Base-by-base conservation (phyloP, 2,113 vertebrate species). In the Heterotis niloticus region DNA sequence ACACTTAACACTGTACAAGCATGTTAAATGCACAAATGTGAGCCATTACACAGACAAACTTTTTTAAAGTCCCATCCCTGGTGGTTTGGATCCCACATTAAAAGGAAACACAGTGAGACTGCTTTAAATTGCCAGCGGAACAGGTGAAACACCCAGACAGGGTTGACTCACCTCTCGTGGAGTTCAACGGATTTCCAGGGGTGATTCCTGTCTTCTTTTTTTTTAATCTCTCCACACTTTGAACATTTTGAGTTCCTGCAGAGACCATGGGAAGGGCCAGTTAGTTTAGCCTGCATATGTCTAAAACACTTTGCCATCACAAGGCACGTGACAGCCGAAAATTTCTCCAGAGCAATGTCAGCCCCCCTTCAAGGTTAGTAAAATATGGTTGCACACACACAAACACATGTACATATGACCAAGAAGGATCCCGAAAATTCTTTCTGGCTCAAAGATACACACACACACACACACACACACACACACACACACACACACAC, bases 11-110 rank as follows among this genome's bases (percentile, higher is more conserved):
- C 52, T 24, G 20, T 26, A 26, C 51, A 57, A 64, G 62, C 83
- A 74, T 78, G 73, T 86, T 88, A 87, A 90, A 89, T 88, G 87
- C 86, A 86, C 29, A 77, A 82, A 79, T 76, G 78, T 72, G 77
- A 83, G 78, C 69, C 69, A 80, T 82, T 83, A 81, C 77, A 70
- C 82, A 81, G 82, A 59, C 79, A 82, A 28, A 78, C 81, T 83
- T 84, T 78, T 81, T 76, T 68, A 44, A 74, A 77, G 10, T 1
- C 74, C 28, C 68, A 34, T 82, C 67, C 80, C 20, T 76, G 51
- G 80, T 76, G 62, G 59, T 56, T 52, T 69, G 29, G 65, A 66
- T 56, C 60, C n/a, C 28, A 66, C 69, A 44, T 69, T 78, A 71
- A 18, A 65, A 62, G 79, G 79, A 80, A 74, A 73, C 14, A 20